Percentiles rank a stretch among this genome's conserved stretches.
Evolutionary conservation across 1,140 invertebrate genomes (phyloP).

Genomic region (Cheumatopsyche charites): DNA sequence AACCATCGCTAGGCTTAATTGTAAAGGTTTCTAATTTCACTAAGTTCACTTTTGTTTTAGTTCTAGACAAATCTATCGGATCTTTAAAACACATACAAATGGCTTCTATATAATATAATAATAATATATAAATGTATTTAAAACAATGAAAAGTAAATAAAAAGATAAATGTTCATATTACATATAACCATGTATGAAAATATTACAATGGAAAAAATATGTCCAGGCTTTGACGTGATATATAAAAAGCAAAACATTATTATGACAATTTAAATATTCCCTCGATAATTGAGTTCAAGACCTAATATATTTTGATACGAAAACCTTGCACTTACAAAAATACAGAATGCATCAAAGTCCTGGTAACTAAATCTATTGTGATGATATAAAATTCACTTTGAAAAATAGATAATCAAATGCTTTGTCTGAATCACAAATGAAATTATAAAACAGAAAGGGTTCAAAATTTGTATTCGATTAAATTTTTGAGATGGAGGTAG

Average conservation of each 20-base stretch:
- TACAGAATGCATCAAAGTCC: neutral
- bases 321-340: neutral
- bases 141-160: no score
- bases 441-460: neutral
- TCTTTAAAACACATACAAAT: no score
- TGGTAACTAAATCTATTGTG: neutral
- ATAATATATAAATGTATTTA: no score
- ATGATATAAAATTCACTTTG: neutral
- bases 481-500: neutral
- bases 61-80: no score
- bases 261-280: neutral
- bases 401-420: conserved; percentile 3
- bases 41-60: no score
- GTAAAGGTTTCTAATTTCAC: neutral
- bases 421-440: conserved; percentile 1
- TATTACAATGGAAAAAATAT: no score
- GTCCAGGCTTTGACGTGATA: neutral
- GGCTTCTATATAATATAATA: no score
- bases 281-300: no score
- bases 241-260: neutral
- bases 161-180: no score
- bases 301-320: no score
- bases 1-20: conserved; percentile 4
- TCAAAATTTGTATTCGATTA: neutral
- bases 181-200: no score